These are phyloP conservation scores for Gymnothorax reevesii DNA, from an alignment of 2,797 vertebrate species.

Conservation along the genomic window DNA sequence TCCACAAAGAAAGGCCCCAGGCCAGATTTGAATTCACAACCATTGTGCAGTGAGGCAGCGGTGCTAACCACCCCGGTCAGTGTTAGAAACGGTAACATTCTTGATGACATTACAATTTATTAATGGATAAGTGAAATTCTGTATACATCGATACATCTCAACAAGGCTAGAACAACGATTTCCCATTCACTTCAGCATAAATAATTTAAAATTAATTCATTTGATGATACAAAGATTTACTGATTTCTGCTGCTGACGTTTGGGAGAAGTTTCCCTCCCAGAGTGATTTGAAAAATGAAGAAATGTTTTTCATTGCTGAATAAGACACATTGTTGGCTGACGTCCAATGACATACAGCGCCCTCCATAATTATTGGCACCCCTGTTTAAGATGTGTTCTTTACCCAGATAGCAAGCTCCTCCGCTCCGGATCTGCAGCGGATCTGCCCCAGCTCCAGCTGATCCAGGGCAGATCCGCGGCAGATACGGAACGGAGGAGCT, in stretches of 20 bases:
- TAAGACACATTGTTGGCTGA: neutral
- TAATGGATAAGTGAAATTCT: neutral
- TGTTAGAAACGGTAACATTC: neutral
- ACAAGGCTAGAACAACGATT: neutral
- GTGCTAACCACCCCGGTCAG: neutral
- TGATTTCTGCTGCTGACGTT: neutral
- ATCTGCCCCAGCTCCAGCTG: too few species aligned
- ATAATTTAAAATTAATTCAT: neutral
- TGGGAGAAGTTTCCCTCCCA: neutral
- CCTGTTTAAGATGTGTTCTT: too few species aligned
- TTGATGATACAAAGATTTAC: neutral
- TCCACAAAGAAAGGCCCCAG: too few species aligned
- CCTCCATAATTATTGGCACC: too few species aligned
- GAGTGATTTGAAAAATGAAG: neutral
- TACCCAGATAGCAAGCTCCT: too few species aligned
- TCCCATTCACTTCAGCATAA: neutral
- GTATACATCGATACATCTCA: neutral
- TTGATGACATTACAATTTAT: neutral
- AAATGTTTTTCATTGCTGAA: neutral
- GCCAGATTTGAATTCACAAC: too few species aligned
- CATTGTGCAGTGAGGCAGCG: too few species aligned
- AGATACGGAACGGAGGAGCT: too few species aligned
- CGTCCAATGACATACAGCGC: neutral
- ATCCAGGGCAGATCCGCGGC: too few species aligned
- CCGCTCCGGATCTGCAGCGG: too few species aligned